Base-by-base conservation (phyloP, 1,140 invertebrate genomes). In the Polyergus mexicanus region DNA sequence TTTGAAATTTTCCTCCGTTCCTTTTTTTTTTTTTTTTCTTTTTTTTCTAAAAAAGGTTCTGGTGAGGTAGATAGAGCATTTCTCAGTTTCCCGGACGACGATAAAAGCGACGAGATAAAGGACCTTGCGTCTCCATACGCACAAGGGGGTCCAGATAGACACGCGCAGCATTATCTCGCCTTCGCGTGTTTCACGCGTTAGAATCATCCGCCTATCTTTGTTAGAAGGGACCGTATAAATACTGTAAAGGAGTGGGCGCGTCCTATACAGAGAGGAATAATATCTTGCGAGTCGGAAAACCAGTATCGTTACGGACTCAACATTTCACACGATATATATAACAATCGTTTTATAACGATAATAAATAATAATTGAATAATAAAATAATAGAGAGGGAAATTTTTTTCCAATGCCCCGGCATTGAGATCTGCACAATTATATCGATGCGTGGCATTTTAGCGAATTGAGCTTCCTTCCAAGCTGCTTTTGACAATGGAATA, bases 91-190 rank as follows among this genome's bases (percentile, higher is more conserved):
- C 38, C 5, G 16, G 11, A 3, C n/a, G 11, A 84, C 11, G 86
- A 88, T 87, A 88, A 84, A 19, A 25, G 3, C 11, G 4, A 11
- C 1, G 72, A 51, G 16, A 88, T 88, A 85, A 88, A 66, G 8
- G 35, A 16, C 13, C 2, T 54, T 19, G 10, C 3, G 8, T 5
- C 11, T 60, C n/a, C 6, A 35, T 63, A 19, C 41, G 62, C 28
- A 41, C 22, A 22, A 51, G 11, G 28, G 35, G n/a, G 2, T 69
- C 11, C n/a, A 38, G 10, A 75, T 47, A 41, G 71, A 25, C 10
- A 22, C 41, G 47, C 16, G 51, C 13, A 85, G 8, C 13, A 41
- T 74, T 88, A 88, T 88, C 66, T 62, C 16, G 1, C 58, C 41
- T 69, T 22, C 44, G 51, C 47, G n/a, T 51, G 16, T 51, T 66